Base-by-base conservation (phyloP, 1,140 invertebrate species). In the Neuroterus valhalla region DNA sequence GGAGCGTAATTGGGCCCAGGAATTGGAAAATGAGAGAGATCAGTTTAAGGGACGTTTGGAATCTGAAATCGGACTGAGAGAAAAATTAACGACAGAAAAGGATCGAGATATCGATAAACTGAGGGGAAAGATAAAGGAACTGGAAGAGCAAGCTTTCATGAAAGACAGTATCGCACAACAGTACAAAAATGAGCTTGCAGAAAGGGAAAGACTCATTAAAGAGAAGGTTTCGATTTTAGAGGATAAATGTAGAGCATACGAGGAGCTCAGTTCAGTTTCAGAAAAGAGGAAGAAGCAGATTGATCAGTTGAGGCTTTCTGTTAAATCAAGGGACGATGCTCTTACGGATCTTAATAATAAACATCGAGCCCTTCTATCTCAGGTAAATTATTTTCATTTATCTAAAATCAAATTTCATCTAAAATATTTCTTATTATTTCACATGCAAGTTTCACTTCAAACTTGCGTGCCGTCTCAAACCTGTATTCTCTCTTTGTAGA, bases 211-310 rank as follows among this genome's bases (percentile, higher is more conserved):
- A 38, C 10, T 88, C n/a, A 70, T 89, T 0, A 84, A 84, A n/a
- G 88, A 90, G 71, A 89, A 88, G 68, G 81, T 31, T 26, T 4
- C 62, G 1, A 23, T 87, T 15, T 43, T 90, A 15, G 87, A 89
- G 11, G 89, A 89, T 70, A 90, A 86, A 66, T 78, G 70, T 46
- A 82, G 76, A 3, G 77, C 77, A 4, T 89, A 84, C 45, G 88
- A 89, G 5, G 88, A 90, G 50, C 45, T 90, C 10, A 81, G 70
- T 3, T 66, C 74, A 0, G 75, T 85, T 21, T 79, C 85, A 0
- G 88, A 90, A 8, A 90, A 88, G 72, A 82, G 87, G n/a, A 89
- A 88, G 68, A 89, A 89, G 52, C 89, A 90, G 68, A 81, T 90
- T 5, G 86, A 87, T 68, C 87, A 84, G 31, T 76, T 90, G 5